Evolutionary conservation across 2,113 vertebrate species (phyloP), one percentile per base, ranked within the genome.

Genomic region (Puma concolor): DNA sequence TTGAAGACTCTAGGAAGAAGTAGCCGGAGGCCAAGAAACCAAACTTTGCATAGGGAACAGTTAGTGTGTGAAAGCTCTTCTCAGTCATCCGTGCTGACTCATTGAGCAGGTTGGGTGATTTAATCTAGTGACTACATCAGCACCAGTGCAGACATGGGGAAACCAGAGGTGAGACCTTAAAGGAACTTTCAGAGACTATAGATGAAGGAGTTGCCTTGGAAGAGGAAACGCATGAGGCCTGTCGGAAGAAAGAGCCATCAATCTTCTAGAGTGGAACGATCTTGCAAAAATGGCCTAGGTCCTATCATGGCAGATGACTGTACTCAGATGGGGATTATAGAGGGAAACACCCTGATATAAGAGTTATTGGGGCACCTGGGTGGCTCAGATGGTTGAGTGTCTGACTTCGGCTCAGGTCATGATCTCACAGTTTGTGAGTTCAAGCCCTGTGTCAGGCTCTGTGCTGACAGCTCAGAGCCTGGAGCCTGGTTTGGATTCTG

Each of bases 21-120:
- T 87, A 95, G 96, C 97, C 94, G 0, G n/a, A 82, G 93, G 95
- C 93, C 89, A 95, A 80, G 71, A 98, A 97, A 82, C 48, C 69
- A 85, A 64, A 94, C 87, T 92, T 91, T 89, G 94, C 85, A 15
- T 86, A 50, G 77, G 48, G 91, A 96, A 76, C 84, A 33, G 79
- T 94, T 44, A 29, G 31, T 93, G 44, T 95, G 72, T 91, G 82
- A 91, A 94, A 88, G 54, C 77, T 25, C 25, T 48, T 84, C 92
- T 64, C 86, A 25, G 50, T 76, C 84, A 91, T 38, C 88, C 97
- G 74, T 96, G 94, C 97, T 98, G 98, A 98, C 97, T 98, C 97
- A 98, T n/a, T 72, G 67, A 91, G 54, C 88, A 91, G 97, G 95
- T 92, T 77, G 93, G 96, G 71, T 96, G 90, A 63, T 93, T 87